Evolutionary conservation across 2,888 invertebrate species (phyloP).

Genomic region (Brachylomia viminalis): DNA sequence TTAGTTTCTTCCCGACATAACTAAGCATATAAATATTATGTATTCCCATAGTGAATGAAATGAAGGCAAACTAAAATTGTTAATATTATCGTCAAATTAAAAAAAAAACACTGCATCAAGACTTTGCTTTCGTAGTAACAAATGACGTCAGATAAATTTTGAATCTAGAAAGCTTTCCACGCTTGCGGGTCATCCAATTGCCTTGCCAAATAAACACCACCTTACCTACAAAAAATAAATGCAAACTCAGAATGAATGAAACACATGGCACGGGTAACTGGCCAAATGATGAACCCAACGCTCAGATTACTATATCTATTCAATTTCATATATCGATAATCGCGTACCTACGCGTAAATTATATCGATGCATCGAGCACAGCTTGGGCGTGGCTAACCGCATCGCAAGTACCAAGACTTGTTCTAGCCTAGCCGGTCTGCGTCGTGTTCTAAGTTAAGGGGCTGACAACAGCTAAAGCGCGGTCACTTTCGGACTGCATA

Average conservation of each 20-base stretch:
- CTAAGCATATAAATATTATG: neutral
- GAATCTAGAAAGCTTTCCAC: slow-evolving; percentile 36
- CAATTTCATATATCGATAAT: slow-evolving; percentile 74
- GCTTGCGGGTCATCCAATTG: slow-evolving; percentile 8
- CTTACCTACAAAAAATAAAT: slow-evolving; percentile 50
- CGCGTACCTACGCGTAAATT: slow-evolving; percentile 67
- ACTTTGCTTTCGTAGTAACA: neutral
- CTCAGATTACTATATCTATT: slow-evolving; percentile 77
- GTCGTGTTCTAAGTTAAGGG: slow-evolving; percentile 72
- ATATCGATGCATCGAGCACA: slow-evolving; percentile 70
- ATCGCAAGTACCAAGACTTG: slow-evolving; percentile 79
- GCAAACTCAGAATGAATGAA: slow-evolving; percentile 52
- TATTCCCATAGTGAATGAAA: neutral
- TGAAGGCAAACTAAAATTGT: neutral
- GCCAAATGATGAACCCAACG: slow-evolving; percentile 74
- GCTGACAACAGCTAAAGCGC: too few relatives aligned
- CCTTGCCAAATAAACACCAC: neutral
- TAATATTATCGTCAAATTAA: neutral
- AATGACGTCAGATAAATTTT: neutral
- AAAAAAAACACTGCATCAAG: neutral
- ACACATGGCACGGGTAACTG: slow-evolving; percentile 79
- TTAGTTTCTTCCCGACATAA: neutral
- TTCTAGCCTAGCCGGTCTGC: slow-evolving; percentile 69
- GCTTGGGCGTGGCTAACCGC: slow-evolving; percentile 77
- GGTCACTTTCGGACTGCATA: too few relatives aligned